phyloP scores from a whole-genome alignment of 1,140 invertebrate genomes.

The Polypedilum pembai region DNA sequence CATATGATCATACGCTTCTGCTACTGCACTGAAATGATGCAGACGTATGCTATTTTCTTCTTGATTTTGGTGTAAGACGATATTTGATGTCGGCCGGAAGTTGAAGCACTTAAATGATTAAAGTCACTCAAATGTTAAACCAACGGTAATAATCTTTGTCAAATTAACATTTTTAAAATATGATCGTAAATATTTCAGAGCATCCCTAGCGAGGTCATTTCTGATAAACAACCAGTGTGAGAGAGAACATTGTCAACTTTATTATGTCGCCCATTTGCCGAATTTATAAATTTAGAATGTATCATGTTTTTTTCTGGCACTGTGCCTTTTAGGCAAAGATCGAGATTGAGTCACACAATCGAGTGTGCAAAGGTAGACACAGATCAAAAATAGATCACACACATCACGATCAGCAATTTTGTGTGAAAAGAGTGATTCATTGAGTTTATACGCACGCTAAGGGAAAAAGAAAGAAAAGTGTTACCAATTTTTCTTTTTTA shows the following conservation, averaged over 20 bases:
- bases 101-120: neutral
- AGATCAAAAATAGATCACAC: slow-evolving; percentile 26
- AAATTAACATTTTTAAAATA: neutral
- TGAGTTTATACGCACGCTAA: neutral
- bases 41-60: neutral
- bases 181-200: neutral
- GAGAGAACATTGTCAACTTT: neutral
- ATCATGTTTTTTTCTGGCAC: slow-evolving; percentile 23
- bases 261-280: slow-evolving; percentile 19
- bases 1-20: neutral
- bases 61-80: neutral
- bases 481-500: neutral
- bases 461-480: neutral
- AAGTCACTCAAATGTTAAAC: slow-evolving; percentile 10
- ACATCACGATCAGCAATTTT: neutral
- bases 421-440: neutral
- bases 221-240: too few species aligned
- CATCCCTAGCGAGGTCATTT: neutral
- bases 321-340: neutral
- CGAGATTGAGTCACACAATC: slow-evolving; percentile 14
- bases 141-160: neutral
- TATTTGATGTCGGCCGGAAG: neutral
- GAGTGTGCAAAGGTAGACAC: slow-evolving; percentile 9
- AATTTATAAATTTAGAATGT: neutral
- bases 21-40: slow-evolving; percentile 16